phyloP scores from a whole-genome alignment of 2,797 vertebrate species.

The Phalloptychus januarius region DNA sequence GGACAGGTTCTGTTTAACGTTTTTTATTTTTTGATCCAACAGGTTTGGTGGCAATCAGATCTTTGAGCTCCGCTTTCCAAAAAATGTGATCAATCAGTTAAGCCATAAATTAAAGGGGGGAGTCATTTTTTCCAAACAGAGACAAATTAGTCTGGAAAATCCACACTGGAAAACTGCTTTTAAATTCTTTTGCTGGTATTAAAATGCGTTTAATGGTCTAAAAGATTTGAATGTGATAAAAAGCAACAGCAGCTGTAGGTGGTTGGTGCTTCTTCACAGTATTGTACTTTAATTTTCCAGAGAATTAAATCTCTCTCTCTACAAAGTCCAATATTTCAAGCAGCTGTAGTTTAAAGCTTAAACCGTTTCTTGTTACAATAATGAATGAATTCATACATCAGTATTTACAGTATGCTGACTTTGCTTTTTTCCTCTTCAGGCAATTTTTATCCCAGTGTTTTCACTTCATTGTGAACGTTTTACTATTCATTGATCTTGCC shows the following conservation, averaged over 20 bases:
- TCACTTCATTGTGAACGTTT: conserved; percentile 1
- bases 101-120: neutral
- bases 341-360: neutral
- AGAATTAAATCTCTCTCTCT: conserved; percentile 1
- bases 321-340: neutral
- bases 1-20: neutral
- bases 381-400: neutral
- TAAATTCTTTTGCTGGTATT: neutral
- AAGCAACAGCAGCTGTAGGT: neutral
- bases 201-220: neutral
- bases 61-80: neutral
- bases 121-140: neutral
- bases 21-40: neutral
- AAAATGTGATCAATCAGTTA: neutral
- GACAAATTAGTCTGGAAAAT: neutral
- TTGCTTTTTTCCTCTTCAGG: neutral
- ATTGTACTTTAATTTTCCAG: conserved; percentile 6
- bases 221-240: neutral
- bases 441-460: conserved; percentile 5
- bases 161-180: neutral
- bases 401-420: conserved; percentile 3
- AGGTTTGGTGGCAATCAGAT: neutral
- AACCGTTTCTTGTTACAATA: neutral
- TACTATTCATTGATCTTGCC: conserved; percentile 5
- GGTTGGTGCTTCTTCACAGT: neutral